A percentile compares a stretch with the other conserved stretches of the same genome.
Conservation (phyloP, 2,797 vertebrate species). For the Sebastes ruberrimus region DNA sequence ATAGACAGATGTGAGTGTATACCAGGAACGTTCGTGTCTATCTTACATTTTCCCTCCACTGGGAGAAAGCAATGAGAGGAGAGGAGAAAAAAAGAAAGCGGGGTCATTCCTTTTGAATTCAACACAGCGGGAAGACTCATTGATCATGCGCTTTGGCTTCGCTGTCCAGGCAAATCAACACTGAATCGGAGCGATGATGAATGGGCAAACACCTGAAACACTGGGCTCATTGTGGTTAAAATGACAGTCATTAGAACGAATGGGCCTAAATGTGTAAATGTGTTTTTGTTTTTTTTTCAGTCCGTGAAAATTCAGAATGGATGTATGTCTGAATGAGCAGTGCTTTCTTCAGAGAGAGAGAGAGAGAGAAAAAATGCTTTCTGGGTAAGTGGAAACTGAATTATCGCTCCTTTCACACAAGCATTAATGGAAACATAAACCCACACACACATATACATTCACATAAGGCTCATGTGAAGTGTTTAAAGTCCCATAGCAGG, state of each 20-base stretch:
- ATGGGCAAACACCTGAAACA: conserved; percentile 78
- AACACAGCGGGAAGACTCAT: conserved; percentile 77
- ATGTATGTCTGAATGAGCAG: conserved; percentile 56
- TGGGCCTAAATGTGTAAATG: conserved; percentile 55
- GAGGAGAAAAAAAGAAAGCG: conserved; percentile 77
- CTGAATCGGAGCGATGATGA: conserved; percentile 67
- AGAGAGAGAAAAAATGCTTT: conserved; percentile 5
- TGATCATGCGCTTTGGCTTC: conserved; percentile 72
- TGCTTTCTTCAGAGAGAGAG: conserved; percentile 22
- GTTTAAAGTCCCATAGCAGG: conserved; percentile 62
- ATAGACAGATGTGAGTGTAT: conserved; percentile 76
- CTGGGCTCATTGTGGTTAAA: conserved; percentile 71
- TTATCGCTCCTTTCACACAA: conserved; percentile 57
- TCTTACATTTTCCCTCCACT: conserved; percentile 84
- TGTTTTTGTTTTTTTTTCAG: conserved; percentile 20
- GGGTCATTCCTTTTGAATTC: conserved; percentile 80
- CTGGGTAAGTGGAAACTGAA: conserved; percentile 61
- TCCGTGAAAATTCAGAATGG: conserved; percentile 53
- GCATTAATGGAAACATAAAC: conserved; percentile 61
- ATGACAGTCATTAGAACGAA: conserved; percentile 71
- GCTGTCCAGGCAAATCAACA: conserved; percentile 67
- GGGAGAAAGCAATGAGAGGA: conserved; percentile 80
- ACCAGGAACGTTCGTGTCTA: conserved; percentile 77
- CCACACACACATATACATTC: conserved; percentile 38
- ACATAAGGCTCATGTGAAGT: conserved; percentile 61